phyloP scores from a whole-genome alignment of 2,113 vertebrate species.

The Anoplopoma fimbria region DNA sequence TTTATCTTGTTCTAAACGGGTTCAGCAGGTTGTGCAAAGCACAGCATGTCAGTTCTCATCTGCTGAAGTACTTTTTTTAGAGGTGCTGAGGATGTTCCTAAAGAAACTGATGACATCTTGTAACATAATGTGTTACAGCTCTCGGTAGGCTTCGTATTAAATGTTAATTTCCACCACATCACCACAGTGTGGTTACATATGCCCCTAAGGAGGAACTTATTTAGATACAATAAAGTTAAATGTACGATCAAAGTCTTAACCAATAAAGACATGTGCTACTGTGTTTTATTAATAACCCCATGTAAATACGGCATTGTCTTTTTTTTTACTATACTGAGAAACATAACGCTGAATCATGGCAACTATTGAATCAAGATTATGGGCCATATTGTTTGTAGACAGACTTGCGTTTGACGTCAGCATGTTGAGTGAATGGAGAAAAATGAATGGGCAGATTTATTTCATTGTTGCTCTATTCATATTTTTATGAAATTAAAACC shows the following conservation, averaged over 20 bases:
- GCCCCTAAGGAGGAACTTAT: background rate
- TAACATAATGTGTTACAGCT: background rate
- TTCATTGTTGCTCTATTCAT: too few relatives aligned
- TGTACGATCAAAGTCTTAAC: background rate
- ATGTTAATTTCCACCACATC: background rate
- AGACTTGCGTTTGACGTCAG: too few relatives aligned
- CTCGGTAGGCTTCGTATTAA: background rate
- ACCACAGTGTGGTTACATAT: background rate
- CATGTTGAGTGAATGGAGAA: too few relatives aligned
- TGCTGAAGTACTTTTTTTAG: background rate
- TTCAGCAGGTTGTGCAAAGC: background rate
- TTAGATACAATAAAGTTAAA: background rate
- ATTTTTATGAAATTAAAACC: too few relatives aligned
- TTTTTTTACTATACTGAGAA: background rate
- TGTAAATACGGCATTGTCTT: background rate
- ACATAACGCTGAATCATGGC: background rate
- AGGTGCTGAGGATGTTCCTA: background rate
- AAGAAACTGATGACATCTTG: background rate
- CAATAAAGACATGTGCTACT: background rate
- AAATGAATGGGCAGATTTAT: too few relatives aligned
- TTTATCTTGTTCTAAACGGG: too few relatives aligned
- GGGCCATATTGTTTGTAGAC: background rate
- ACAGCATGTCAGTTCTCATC: background rate
- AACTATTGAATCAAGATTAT: too few relatives aligned
- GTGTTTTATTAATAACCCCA: background rate